Evolutionary conservation across 2,113 vertebrate species (phyloP).

Genomic region (Coracopsis vasa): DNA sequence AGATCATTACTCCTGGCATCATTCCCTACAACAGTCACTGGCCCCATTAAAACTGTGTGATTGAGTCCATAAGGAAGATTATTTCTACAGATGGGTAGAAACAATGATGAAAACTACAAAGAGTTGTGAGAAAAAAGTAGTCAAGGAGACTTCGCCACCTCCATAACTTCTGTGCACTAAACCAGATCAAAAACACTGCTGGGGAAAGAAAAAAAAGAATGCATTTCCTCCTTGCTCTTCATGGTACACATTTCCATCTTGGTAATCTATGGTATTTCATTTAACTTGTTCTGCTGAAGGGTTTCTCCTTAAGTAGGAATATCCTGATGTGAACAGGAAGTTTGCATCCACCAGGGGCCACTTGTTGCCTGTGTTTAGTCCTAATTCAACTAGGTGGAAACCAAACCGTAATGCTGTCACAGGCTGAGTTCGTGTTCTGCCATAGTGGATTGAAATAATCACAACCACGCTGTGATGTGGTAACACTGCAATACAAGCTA

Average conservation of each 20-base stretch:
- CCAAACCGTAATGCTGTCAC: background rate
- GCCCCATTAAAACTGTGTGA: background rate
- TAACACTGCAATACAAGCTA: background rate
- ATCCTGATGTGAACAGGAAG: background rate
- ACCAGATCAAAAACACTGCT: background rate
- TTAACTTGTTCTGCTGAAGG: background rate
- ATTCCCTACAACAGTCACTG: background rate
- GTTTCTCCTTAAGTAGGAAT: background rate
- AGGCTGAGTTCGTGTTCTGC: background rate
- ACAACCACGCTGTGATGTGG: background rate
- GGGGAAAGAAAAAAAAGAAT: background rate
- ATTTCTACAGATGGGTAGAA: constrained; percentile 15
- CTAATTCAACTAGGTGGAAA: background rate
- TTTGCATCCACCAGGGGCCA: constrained; percentile 34
- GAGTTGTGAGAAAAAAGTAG: constrained; percentile 8
- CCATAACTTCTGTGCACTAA: constrained; percentile 12
- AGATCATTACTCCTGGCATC: constrained; percentile 32
- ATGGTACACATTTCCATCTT: background rate
- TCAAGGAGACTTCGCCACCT: constrained; percentile 55
- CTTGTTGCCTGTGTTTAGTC: background rate
- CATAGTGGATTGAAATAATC: background rate
- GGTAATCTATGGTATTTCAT: background rate
- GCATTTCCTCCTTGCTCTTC: background rate
- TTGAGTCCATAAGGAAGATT: background rate
- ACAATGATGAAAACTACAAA: constrained; percentile 15